A percentile compares a stretch with the other conserved stretches of the same genome.
Evolutionary conservation across 2,888 invertebrate species (phyloP).

Genomic region (Adelognathus sp.): DNA sequence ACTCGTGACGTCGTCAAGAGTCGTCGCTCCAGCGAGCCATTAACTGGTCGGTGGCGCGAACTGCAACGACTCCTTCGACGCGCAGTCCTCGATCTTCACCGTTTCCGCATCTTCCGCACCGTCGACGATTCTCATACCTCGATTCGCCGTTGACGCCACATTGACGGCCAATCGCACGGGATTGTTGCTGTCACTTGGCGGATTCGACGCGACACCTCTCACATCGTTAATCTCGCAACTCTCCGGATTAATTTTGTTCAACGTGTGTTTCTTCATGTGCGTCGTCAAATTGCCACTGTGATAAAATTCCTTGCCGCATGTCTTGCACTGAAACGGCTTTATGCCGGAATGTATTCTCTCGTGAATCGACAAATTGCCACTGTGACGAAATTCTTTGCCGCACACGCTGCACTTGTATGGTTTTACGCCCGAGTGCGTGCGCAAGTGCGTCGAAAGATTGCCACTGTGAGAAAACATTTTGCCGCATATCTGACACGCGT

Average conservation of each 20-base stretch:
- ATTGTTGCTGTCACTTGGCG: slow-evolving; percentile 19
- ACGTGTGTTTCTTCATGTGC: slow-evolving; percentile 79
- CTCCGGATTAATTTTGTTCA: slow-evolving; percentile 47
- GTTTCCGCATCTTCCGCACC: slow-evolving; percentile 28
- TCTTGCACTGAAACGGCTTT: slow-evolving; percentile 80
- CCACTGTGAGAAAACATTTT: slow-evolving; percentile 80
- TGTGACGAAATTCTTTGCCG: slow-evolving; percentile 78
- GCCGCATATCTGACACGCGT: slow-evolving; percentile 79
- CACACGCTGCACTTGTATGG: slow-evolving; percentile 79
- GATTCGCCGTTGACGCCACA: slow-evolving; percentile 53
- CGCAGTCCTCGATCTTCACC: slow-evolving; percentile 50
- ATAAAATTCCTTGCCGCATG: slow-evolving; percentile 79
- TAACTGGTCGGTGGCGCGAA: slow-evolving; percentile 62
- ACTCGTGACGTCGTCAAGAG: slow-evolving; percentile 35
- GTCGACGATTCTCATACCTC: slow-evolving; percentile 20
- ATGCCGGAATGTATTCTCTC: slow-evolving; percentile 80
- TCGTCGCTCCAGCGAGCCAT: slow-evolving; percentile 34
- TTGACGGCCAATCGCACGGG: slow-evolving; percentile 51
- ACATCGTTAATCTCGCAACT: slow-evolving; percentile 34
- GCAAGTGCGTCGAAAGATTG: slow-evolving; percentile 78
- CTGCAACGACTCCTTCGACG: slow-evolving; percentile 51
- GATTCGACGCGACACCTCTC: slow-evolving; percentile 21
- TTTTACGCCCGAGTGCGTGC: slow-evolving; percentile 79
- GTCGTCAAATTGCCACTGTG: slow-evolving; percentile 80
- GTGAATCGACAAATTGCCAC: slow-evolving; percentile 79